Conservation (phyloP, 2,797 vertebrate genomes). For the Philypnodon macrostomus region DNA sequence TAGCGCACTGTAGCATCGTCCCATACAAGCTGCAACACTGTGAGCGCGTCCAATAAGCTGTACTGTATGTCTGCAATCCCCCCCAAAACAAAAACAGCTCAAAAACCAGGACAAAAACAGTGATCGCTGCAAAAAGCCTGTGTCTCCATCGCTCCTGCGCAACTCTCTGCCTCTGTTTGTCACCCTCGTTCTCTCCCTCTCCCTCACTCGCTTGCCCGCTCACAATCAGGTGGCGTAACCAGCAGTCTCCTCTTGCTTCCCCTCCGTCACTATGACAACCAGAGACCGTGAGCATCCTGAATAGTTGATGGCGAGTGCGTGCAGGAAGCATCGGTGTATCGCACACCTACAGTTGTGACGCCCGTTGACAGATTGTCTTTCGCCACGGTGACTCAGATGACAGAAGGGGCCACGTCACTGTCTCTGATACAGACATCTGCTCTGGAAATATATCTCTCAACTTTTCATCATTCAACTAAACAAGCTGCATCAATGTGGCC, state of each 20-base stretch:
- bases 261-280: constrained; percentile 82
- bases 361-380: constrained; percentile 39
- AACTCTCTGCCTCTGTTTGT: constrained; percentile 52
- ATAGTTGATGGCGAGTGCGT: constrained; percentile 45
- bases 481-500: not conserved
- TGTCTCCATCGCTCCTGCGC: constrained; percentile 63
- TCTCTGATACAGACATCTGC: constrained; percentile 40
- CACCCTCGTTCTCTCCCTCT: constrained; percentile 30
- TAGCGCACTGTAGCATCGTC: constrained; percentile 39
- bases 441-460: constrained; percentile 34
- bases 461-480: constrained; percentile 15
- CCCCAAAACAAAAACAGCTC: constrained; percentile 34
- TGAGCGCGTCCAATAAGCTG: constrained; percentile 15
- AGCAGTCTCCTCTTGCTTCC: constrained; percentile 64
- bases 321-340: constrained; percentile 38
- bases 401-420: constrained; percentile 37
- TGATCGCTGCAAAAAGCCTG: constrained; percentile 62
- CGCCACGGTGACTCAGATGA: constrained; percentile 36
- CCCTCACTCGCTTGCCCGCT: constrained; percentile 24
- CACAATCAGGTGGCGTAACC: constrained; percentile 68
- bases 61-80: constrained; percentile 46
- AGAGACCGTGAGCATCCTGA: constrained; percentile 60
- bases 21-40: constrained; percentile 14
- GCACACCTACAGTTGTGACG: constrained; percentile 46
- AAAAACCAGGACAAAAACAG: constrained; percentile 61